Percentiles rank a stretch among this genome's conserved stretches.
These are phyloP conservation scores for Athene noctua DNA, from an alignment of 2,113 vertebrate genomes.

Conservation along the genomic window DNA sequence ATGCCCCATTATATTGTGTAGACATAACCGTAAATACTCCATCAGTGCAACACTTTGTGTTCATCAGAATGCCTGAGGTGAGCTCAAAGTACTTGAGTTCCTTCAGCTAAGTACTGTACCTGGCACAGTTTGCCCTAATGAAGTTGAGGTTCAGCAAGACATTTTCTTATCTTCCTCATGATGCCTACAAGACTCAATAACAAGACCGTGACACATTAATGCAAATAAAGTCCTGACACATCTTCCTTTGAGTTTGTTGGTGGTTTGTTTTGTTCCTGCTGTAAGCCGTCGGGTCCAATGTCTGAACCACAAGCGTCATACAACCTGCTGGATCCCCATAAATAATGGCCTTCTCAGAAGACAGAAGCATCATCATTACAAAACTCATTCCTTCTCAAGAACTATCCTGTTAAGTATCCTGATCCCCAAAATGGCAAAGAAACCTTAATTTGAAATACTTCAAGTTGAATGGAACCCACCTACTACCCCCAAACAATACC, in stretches of 20 bases:
- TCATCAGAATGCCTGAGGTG: not conserved
- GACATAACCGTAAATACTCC: no score
- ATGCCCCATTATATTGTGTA: no score
- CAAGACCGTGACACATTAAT: not conserved
- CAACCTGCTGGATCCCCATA: not conserved
- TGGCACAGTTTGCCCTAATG: not conserved
- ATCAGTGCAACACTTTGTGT: not conserved
- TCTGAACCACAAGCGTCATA: not conserved
- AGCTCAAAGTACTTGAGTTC: not conserved
- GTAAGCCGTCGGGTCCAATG: not conserved
- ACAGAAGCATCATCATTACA: not conserved
- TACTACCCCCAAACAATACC: not conserved
- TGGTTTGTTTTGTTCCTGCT: not conserved
- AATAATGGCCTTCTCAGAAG: not conserved
- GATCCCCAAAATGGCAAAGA: not conserved
- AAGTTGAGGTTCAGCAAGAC: not conserved
- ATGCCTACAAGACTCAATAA: not conserved
- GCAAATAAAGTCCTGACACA: not conserved
- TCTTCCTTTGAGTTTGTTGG: not conserved
- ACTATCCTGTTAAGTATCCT: not conserved
- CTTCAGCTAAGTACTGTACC: not conserved
- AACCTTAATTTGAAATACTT: not conserved
- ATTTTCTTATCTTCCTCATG: not conserved
- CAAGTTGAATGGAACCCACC: not conserved
- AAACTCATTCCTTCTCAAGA: not conserved